Evolutionary conservation across 2,888 invertebrate genomes (phyloP), one percentile per base, ranked within the genome.

Genomic region (Amorpha juglandis): DNA sequence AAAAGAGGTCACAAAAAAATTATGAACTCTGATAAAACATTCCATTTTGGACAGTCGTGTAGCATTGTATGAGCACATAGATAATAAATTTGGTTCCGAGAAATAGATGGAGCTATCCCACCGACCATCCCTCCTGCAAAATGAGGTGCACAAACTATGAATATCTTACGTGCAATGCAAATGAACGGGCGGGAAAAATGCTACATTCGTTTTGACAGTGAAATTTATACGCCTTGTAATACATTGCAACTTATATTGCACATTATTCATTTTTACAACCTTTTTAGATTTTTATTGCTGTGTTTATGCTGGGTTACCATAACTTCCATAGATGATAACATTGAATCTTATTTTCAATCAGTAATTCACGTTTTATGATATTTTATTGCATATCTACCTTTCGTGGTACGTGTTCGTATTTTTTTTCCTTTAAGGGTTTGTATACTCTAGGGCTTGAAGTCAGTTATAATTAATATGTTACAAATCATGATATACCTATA

Each of bases 201-300:
- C 21, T 50, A 65, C 45, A 62, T 42, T 45, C 27, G 14, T 33
- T 62, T 65, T 38, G 63, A 68, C 70, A 68, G 67, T 53, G 68
- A 73, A 72, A 74, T 70, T 69, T 64, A 73, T 68, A 62, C 65
- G 67, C 64, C 65, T 65, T 72, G 67, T 73, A 74, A 71, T 75
- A 70, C 70, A 71, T 71, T 72, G 72, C 68, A 63, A 53, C 45
- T 69, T 52, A 71, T 71, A 75, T 74, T 71, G 71, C 70, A 45
- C 66, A 68, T 73, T 70, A 69, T 70, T 75, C 75, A 75, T 75
- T 71, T 71, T 66, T 70, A 66, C 68, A 62, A 62, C 66, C 52
- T 51, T 58, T 65, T 65, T 38, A 42, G 58, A 58, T 52, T 52
- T 27, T 58, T 58, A 58, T 58, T 58, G 19, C 42, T 19, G 19